Percentiles rank a stretch among this genome's conserved stretches.
Conservation (phyloP, 2,797 vertebrate species). For the Silurus aristotelis region DNA sequence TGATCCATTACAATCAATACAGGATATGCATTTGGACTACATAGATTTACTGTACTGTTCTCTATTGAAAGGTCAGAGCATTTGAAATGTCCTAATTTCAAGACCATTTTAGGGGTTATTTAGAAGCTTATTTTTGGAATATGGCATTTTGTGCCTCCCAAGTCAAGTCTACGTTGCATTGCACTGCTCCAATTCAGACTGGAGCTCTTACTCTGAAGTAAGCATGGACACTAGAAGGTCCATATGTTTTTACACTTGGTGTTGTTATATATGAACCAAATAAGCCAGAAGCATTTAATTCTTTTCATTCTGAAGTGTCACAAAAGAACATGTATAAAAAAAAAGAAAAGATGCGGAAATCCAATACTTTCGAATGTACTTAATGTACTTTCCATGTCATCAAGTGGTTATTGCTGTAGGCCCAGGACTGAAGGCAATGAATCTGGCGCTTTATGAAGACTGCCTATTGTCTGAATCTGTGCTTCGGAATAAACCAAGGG, state of each 20-base stretch:
- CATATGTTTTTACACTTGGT: neutral
- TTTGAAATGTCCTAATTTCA: constrained; percentile 22
- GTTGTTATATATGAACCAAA: neutral
- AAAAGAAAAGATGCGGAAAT: constrained; percentile 10
- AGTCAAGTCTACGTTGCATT: neutral
- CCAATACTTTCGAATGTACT: neutral
- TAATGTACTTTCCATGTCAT: constrained; percentile 10
- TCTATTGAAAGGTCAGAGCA: neutral
- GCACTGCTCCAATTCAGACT: neutral
- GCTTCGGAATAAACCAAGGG: neutral
- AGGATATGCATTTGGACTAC: neutral
- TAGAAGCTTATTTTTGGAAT: constrained; percentile 23
- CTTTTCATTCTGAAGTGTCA: neutral
- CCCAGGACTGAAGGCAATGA: neutral
- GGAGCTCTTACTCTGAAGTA: neutral
- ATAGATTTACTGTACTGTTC: neutral
- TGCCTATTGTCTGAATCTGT: constrained; percentile 16
- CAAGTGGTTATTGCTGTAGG: neutral
- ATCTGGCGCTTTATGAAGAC: constrained; percentile 9
- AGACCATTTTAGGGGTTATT: constrained; percentile 10
- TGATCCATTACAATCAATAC: neutral
- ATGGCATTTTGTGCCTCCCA: constrained; percentile 12
- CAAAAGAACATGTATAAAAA: constrained; percentile 3
- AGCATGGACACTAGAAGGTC: constrained; percentile 8
- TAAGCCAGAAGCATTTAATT: constrained; percentile 7